Conservation (phyloP, 2,797 vertebrate genomes). For the Todus mexicanus region DNA sequence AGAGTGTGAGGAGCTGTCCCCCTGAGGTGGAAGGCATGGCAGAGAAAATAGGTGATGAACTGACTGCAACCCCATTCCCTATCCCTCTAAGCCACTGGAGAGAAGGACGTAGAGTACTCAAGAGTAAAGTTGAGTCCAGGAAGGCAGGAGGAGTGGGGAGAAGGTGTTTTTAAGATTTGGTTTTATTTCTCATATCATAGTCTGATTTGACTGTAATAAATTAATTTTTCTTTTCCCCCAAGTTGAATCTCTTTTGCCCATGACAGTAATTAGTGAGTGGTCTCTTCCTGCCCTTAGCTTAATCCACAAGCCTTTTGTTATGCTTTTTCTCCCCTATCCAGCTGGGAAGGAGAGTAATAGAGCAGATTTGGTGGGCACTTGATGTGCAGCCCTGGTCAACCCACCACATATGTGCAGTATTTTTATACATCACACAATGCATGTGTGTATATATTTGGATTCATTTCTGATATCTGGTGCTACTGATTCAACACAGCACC, state of each 20-base stretch:
- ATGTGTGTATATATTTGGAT: neutral
- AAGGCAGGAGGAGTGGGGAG: neutral
- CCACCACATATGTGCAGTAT: neutral
- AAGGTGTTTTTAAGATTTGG: neutral
- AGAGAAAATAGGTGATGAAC: neutral
- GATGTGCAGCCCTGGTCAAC: neutral
- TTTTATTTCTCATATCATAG: neutral
- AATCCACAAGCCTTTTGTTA: neutral
- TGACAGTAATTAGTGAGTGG: neutral
- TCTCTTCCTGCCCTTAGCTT: neutral
- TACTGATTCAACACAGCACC: neutral
- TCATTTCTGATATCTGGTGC: neutral
- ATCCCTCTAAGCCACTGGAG: neutral
- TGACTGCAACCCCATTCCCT: neutral
- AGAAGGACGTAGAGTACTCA: neutral
- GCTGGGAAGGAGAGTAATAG: neutral
- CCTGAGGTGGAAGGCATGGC: neutral
- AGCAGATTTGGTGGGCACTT: neutral
- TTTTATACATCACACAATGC: neutral
- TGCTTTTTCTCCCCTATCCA: neutral
- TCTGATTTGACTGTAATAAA: neutral
- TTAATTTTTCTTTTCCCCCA: neutral
- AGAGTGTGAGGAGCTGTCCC: too few relatives aligned
- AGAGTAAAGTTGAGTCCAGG: neutral
- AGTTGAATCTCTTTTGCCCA: neutral